Evolutionary conservation across 2,113 vertebrate genomes (phyloP), one percentile per base, ranked within the genome.

Genomic region (Spermophilus dauricus): DNA sequence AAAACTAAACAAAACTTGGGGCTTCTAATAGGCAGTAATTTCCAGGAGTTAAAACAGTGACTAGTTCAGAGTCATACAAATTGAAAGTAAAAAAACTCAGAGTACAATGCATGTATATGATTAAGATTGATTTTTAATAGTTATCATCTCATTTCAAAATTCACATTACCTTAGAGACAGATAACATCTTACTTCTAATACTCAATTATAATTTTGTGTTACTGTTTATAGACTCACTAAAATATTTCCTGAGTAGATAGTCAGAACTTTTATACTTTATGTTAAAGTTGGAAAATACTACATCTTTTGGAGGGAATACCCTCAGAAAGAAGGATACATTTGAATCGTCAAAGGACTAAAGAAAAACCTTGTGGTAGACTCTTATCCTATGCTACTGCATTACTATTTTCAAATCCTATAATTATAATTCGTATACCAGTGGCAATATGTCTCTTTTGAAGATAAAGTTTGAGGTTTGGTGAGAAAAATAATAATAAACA

Each of bases 81-180:
- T 93, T 87, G 69, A 87, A 83, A 93, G 58, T 93, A 14, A 75
- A 93, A 93, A 76, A 91, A 75, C 30, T 86, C 82, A 76, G 3
- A 75, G 20, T 53, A 56, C 22, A 86, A 48, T 32, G 28, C 10
- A 86, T 69, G 76, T 4, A 67, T 92, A 80, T 56, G 76, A 86
- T 75, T 67, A 67, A 67, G 37, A 78, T 63, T 91, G 72, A 88
- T 83, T 63, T 30, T 72, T 91, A 70, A 77, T 45, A 88, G 32
- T 78, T 87, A 45, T 45, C 58, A 87, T 95, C 16, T 13, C 28
- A 34, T 84, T 97, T 91, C 51, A 91, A 78, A 88, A 78, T 86
- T 93, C 75, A 93, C 37, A 89, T 94, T n/a, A 94, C 63, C 26
- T 94, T 56, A 48, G 5, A 91, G 30, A 81, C 32, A 77, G 61